Evolutionary conservation across 2,113 vertebrate species (phyloP).

Genomic region (Actenoides lindsayi): DNA sequence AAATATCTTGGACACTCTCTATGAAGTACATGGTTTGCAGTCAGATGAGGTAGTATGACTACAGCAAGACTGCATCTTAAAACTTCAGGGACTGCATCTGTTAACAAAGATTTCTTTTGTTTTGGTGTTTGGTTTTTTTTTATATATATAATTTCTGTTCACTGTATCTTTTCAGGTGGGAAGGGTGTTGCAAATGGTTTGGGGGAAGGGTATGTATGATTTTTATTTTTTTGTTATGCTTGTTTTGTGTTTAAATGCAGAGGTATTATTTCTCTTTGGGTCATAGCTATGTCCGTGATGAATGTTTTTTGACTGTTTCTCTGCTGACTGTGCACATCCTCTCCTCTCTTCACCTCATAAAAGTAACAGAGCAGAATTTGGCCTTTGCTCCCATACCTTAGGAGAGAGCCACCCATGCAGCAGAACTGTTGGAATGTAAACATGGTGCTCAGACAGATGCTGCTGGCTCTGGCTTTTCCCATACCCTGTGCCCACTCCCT

Average conservation of each 20-base stretch:
- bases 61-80: not conserved
- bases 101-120: constrained; percentile 26
- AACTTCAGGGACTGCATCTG: constrained; percentile 73
- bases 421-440: fast-evolving
- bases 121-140: not conserved
- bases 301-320: not conserved
- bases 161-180: constrained; percentile 1
- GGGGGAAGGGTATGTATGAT: not conserved
- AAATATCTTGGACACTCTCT: constrained; percentile 88
- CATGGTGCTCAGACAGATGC: not conserved
- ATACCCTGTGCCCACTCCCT: not conserved
- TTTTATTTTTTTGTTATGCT: not conserved
- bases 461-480: not conserved
- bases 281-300: not conserved
- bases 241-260: constrained; percentile 63
- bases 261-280: constrained; percentile 66
- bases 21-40: constrained; percentile 92
- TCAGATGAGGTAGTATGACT: constrained; percentile 95
- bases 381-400: not conserved
- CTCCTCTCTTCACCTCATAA: not conserved
- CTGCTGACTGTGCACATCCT: not conserved
- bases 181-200: constrained; percentile 28
- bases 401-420: fast-evolving
- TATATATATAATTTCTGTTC: constrained; percentile 35
- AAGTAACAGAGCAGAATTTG: constrained; percentile 8